Percentiles rank a stretch among this genome's conserved stretches.
Evolutionary conservation across 1,140 invertebrate genomes (phyloP).

Genomic region (Magallana angulata): DNA sequence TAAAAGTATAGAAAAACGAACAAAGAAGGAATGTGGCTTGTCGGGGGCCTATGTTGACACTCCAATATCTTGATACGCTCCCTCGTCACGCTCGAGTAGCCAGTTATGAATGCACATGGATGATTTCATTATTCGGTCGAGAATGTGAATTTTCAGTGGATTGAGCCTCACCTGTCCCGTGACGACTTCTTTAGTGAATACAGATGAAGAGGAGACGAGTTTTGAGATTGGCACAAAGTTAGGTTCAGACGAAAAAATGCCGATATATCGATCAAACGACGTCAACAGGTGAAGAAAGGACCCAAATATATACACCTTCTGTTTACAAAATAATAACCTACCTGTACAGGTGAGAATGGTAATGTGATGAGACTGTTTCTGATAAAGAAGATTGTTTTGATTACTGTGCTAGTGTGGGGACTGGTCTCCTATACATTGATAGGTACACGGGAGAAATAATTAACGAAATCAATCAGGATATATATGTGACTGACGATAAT

Average conservation of each 20-base stretch:
- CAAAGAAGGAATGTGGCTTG: slow-evolving; percentile 6
- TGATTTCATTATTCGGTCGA: neutral
- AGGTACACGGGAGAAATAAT: no score
- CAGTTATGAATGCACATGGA: slow-evolving; percentile 30
- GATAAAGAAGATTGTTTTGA: neutral
- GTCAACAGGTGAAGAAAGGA: neutral
- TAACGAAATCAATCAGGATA: no score
- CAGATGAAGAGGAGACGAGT: neutral
- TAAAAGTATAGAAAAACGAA: slow-evolving; percentile 13
- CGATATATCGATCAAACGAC: neutral
- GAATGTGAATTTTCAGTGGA: neutral
- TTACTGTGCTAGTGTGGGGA: neutral
- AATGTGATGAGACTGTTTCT: neutral
- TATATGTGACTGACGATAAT: no score
- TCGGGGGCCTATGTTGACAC: neutral
- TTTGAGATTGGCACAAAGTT: neutral
- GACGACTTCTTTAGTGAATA: neutral
- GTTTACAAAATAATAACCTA: slow-evolving; percentile 24
- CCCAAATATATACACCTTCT: neutral
- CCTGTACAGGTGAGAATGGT: neutral
- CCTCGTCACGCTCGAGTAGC: neutral
- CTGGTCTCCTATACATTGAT: neutral
- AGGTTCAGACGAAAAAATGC: neutral
- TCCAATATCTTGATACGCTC: slow-evolving; percentile 29
- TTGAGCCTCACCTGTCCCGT: neutral